Conservation (phyloP, 2,797 vertebrate genomes). For the Amniataba percoides region DNA sequence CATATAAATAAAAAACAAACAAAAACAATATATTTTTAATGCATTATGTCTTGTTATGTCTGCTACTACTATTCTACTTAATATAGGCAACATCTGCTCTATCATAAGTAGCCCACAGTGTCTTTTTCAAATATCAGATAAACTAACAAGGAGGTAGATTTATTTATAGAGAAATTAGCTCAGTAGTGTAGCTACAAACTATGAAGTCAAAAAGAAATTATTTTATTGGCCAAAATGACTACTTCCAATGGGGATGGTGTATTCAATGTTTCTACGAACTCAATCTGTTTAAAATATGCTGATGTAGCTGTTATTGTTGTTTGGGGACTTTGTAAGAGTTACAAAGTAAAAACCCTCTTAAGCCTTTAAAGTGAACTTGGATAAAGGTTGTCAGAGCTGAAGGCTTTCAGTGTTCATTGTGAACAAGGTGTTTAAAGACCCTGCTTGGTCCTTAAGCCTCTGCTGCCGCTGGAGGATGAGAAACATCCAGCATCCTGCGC, state of each 20-base stretch:
- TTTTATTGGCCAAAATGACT: background rate
- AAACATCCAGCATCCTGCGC: constrained; percentile 10
- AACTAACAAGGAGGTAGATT: too few relatives aligned
- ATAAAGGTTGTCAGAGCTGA: background rate
- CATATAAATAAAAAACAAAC: too few relatives aligned
- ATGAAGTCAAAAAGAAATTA: background rate
- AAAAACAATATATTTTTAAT: background rate
- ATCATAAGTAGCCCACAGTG: background rate
- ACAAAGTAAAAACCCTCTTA: background rate
- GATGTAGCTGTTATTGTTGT: background rate
- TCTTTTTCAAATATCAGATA: background rate
- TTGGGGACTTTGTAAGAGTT: too few relatives aligned
- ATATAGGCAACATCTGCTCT: background rate
- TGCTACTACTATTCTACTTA: background rate
- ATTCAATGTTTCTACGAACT: background rate
- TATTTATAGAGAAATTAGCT: background rate
- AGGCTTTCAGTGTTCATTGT: background rate
- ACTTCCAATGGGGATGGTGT: background rate
- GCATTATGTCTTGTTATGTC: background rate
- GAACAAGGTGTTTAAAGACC: background rate
- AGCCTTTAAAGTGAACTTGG: background rate
- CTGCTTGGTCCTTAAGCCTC: background rate
- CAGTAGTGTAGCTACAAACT: background rate
- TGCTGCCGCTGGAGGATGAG: constrained; percentile 17
- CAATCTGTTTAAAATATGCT: background rate